A percentile compares a stretch with the other conserved stretches of the same genome.
phyloP scores from a whole-genome alignment of 2,113 vertebrate genomes.

The Rhea pennata region DNA sequence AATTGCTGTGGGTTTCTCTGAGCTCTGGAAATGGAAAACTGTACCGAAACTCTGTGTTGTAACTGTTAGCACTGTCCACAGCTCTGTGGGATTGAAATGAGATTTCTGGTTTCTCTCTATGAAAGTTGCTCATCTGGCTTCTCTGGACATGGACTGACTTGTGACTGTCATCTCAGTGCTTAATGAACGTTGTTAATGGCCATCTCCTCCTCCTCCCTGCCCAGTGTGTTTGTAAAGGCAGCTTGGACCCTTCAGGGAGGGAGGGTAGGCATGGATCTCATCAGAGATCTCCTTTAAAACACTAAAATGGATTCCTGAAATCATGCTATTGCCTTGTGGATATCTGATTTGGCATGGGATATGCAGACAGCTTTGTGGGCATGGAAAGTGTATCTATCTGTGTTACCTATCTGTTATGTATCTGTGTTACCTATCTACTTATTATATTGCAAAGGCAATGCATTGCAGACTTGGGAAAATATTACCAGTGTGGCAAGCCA shows the following conservation, averaged over 20 bases:
- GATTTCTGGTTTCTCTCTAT: neutral
- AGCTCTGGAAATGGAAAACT: neutral
- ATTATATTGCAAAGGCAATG: neutral
- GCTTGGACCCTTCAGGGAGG: neutral
- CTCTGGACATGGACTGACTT: neutral
- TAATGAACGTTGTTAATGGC: constrained; percentile 32
- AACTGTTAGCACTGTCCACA: neutral
- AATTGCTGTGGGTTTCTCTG: neutral
- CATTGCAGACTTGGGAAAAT: neutral
- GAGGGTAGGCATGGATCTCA: neutral
- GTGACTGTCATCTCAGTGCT: constrained; percentile 2
- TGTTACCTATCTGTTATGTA: no score
- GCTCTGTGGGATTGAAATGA: neutral
- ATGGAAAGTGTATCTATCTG: neutral
- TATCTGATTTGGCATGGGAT: neutral
- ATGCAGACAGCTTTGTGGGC: neutral
- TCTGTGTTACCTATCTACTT: neutral
- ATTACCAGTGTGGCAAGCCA: neutral
- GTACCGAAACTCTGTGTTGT: neutral
- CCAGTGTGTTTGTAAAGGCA: neutral
- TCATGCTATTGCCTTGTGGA: neutral
- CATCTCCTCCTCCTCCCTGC: neutral
- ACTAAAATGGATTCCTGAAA: neutral
- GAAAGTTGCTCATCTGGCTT: constrained; percentile 25
- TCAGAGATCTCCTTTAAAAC: neutral